A percentile compares a stretch with the other conserved stretches of the same genome.
phyloP scores from a whole-genome alignment of 2,888 invertebrate species.

The Pristionchus fissidentatus region DNA sequence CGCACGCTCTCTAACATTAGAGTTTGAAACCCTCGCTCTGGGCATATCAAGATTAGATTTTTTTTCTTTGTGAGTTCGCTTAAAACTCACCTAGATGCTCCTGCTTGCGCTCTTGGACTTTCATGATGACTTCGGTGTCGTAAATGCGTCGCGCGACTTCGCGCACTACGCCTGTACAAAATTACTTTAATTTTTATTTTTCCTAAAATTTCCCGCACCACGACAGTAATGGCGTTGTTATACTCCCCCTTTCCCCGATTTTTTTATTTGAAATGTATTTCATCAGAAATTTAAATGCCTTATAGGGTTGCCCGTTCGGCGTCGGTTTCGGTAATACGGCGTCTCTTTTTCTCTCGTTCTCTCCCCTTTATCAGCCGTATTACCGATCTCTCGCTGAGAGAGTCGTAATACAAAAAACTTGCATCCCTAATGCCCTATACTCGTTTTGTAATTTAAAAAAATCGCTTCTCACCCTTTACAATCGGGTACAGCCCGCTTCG shows the following conservation, averaged over 20 bases:
- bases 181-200: not conserved
- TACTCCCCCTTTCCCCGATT: not conserved
- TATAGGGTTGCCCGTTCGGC: too few species aligned
- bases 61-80: not conserved
- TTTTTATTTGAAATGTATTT: not conserved
- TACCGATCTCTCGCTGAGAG: too few species aligned
- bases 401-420: too few species aligned
- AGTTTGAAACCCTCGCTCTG: too few species aligned
- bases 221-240: not conserved
- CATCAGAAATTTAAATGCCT: not conserved
- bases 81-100: conserved; percentile 85
- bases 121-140: conserved; percentile 91
- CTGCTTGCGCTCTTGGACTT: conserved; percentile 87
- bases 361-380: too few species aligned
- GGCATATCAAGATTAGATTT: too few species aligned
- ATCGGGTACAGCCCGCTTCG: conserved; percentile 93
- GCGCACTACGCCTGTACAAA: conserved; percentile 89
- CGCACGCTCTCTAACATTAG: too few species aligned
- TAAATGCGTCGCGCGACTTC: conserved; percentile 94
- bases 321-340: too few species aligned
- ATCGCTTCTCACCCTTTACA: conserved; percentile 80
- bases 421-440: too few species aligned
- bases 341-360: too few species aligned
- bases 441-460: not conserved
- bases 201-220: not conserved